Base-by-base conservation (phyloP, 2,888 invertebrate species). In the Oscheius myriophilus region DNA sequence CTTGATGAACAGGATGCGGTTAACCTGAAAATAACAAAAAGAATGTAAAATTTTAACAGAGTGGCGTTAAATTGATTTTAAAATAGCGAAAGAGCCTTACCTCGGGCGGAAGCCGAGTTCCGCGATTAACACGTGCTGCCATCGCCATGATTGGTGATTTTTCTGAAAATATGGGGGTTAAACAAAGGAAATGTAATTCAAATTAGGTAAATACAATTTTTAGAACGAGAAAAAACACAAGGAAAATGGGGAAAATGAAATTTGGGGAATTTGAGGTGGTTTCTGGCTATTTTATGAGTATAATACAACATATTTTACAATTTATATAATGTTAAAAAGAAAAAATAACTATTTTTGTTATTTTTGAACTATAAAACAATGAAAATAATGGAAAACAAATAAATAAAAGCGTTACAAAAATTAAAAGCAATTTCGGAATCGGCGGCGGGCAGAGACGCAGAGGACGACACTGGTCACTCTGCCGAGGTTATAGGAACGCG, bases 1-100 rank as follows among this genome's bases (percentile, higher is more conserved):
- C 85, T 97, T 90, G 12, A 99, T 92, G 87, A 96, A 98, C 3
- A 98, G 89, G 70, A 98, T 93, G 86, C 97, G 90, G 87, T 99
- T 98, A 2, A 98, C 98, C 90, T 97, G 54, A 18, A 69, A 62
- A 42, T 45, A 54, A 14, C 0, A 41, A 39, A 26, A 18, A 16
- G 21, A 69, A 43, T n/a, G 49, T 45, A 41, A 39, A 61, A 52
- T 25, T 18, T 25, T 9, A 18, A 53, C 25, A 53, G 18, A 26
- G 23, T 18, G 4, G 18, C n/a, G n/a, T n/a, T n/a, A n/a, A n/a
- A n/a, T n/a, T n/a, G n/a, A n/a, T n/a, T n/a, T 1, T 51, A 1
- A 11, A 18, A 57, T 41, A 33, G 25, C 12, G 16, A 4, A 11
- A 62, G 11, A n/a, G n/a, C n/a, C 45, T 45, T 25, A 72, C 72